Evolutionary conservation across 2,797 vertebrate genomes (phyloP).

Genomic region (Echeneis naucrates): DNA sequence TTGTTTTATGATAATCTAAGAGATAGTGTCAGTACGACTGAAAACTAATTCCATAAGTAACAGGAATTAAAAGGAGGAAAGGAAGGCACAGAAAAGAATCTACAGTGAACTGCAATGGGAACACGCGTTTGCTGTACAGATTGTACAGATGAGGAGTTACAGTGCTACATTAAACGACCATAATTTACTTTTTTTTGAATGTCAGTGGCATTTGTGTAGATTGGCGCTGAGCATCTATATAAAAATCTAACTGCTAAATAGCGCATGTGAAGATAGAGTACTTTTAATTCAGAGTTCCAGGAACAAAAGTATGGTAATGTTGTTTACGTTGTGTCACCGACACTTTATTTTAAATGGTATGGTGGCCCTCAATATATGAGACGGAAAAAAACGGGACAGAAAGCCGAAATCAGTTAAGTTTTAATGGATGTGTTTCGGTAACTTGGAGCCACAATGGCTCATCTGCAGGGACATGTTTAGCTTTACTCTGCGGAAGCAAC

Average conservation of each 20-base stretch:
- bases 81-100: neutral
- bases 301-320: too few relatives aligned
- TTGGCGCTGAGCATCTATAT: neutral
- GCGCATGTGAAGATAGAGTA: too few relatives aligned
- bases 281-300: too few relatives aligned
- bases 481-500: too few relatives aligned
- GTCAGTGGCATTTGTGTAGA: neutral
- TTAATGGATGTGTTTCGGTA: too few relatives aligned
- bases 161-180: neutral
- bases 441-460: too few relatives aligned
- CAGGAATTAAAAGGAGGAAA: neutral
- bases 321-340: neutral
- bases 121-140: neutral
- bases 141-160: neutral
- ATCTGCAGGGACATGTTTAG: too few relatives aligned
- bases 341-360: neutral
- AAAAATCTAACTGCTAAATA: neutral
- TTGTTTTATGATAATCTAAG: too few relatives aligned
- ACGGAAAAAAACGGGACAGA: neutral
- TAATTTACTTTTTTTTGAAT: too few relatives aligned
- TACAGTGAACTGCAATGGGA: neutral
- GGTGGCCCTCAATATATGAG: neutral
- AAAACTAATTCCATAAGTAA: neutral
- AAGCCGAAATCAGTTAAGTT: neutral
- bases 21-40: neutral